A percentile compares a stretch with the other conserved stretches of the same genome.
Evolutionary conservation across 2,888 invertebrate genomes (phyloP).

Genomic region (Xestobium rufovillosum): DNA sequence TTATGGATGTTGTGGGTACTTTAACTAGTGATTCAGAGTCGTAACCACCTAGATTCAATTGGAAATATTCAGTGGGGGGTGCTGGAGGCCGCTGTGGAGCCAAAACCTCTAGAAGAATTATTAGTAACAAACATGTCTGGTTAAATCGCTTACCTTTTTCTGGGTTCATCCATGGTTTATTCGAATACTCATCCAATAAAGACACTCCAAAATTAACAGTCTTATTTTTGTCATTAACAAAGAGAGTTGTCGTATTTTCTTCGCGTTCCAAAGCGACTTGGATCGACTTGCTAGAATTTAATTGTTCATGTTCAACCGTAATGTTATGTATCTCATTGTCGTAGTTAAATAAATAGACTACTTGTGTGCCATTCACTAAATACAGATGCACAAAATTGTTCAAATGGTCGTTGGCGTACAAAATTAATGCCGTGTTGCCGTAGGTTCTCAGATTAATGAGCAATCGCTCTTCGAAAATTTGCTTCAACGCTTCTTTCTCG

Average conservation of each 20-base stretch:
- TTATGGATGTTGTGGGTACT: conserved; percentile 46
- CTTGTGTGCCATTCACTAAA: conserved; percentile 68
- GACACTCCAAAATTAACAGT: conserved; percentile 62
- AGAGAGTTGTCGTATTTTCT: conserved; percentile 64
- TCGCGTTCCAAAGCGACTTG: conserved; percentile 80
- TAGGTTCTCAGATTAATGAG: conserved; percentile 87
- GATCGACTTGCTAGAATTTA: conserved; percentile 75
- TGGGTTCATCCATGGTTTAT: conserved; percentile 81
- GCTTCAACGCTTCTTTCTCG: conserved; percentile 55
- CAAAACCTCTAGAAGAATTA: conserved; percentile 61
- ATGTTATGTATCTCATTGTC: conserved; percentile 73
- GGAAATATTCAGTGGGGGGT: conserved; percentile 83
- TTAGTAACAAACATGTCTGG: not conserved
- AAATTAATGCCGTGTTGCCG: conserved; percentile 68
- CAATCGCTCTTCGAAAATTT: conserved; percentile 71
- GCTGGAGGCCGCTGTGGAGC: conserved; percentile 84
- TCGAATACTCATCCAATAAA: conserved; percentile 68
- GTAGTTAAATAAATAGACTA: conserved; percentile 79
- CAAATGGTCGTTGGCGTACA: conserved; percentile 87
- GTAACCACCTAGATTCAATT: conserved; percentile 80
- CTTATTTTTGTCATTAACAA: conserved; percentile 71
- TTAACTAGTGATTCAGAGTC: conserved; percentile 65
- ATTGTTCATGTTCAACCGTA: conserved; percentile 64
- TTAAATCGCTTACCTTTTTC: conserved; percentile 57
- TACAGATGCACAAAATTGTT: conserved; percentile 90